phyloP scores from a whole-genome alignment of 2,888 invertebrate genomes.

The Megamerina dolium region DNA sequence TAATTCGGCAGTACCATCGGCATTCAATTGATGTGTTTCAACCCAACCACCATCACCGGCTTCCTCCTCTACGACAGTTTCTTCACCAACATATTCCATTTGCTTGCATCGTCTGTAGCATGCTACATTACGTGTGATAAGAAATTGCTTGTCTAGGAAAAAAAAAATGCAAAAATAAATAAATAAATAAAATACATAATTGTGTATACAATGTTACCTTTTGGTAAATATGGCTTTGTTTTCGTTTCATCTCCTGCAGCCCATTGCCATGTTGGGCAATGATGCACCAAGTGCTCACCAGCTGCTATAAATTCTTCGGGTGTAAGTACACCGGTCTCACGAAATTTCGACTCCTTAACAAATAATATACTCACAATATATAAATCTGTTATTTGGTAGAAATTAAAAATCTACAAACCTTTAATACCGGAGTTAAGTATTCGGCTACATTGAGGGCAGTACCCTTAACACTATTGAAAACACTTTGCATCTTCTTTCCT shows the following conservation, averaged over 20 bases:
- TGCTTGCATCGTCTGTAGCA: conserved; percentile 94
- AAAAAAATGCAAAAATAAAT: too few relatives aligned
- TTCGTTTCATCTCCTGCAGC: conserved; percentile 84
- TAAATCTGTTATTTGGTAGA: background rate
- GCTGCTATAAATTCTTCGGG: conserved; percentile 99
- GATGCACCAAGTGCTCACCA: conserved; percentile 97
- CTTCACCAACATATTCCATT: conserved; percentile 57
- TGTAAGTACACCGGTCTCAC: conserved; percentile 96
- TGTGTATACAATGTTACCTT: conserved; percentile 30
- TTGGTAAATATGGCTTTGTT: conserved; percentile 81
- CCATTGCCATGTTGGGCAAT: conserved; percentile 99
- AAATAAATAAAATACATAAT: background rate
- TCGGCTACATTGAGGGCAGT: conserved; percentile 94
- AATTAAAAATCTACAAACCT: conserved; percentile 57
- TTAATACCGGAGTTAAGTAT: conserved; percentile 91
- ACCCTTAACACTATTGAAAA: conserved; percentile 92
- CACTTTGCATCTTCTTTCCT: conserved; percentile 86
- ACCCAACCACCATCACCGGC: conserved; percentile 94
- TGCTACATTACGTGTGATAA: conserved; percentile 95
- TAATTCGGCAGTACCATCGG: conserved; percentile 56
- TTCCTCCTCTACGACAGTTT: conserved; percentile 82
- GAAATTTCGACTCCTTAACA: conserved; percentile 87
- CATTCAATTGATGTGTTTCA: conserved; percentile 84
- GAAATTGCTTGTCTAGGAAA: conserved; percentile 80
- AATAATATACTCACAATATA: background rate